phyloP scores from a whole-genome alignment of 2,888 invertebrate genomes.

The Piscicola geometra region DNA sequence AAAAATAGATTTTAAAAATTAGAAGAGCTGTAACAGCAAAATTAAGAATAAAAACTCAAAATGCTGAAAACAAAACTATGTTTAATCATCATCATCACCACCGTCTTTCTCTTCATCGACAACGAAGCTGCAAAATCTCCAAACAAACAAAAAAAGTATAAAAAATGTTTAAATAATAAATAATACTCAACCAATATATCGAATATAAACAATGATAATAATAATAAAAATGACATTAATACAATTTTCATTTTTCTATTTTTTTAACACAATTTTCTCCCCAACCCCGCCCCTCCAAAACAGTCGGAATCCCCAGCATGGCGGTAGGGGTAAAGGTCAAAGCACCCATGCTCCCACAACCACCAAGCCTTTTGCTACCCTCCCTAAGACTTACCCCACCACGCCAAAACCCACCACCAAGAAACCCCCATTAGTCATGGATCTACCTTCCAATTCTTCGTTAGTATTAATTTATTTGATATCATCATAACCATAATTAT shows the following conservation, averaged over 20 bases:
- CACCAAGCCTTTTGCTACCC: neutral
- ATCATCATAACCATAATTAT: neutral
- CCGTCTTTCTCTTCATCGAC: slow-evolving; percentile 12
- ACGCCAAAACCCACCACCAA: slow-evolving; percentile 7
- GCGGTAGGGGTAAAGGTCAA: neutral
- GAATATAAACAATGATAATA: no score
- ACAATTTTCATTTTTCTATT: no score
- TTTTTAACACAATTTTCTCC: no score
- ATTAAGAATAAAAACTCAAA: no score
- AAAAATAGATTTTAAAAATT: no score
- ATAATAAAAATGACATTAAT: no score
- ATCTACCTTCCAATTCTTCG: slow-evolving; percentile 21
- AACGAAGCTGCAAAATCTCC: neutral
- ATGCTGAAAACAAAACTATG: neutral
- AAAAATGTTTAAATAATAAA: no score
- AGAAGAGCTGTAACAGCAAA: no score
- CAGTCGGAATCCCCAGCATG: no score
- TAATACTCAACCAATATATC: no score
- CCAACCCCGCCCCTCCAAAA: no score
- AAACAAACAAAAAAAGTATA: neutral
- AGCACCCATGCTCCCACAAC: neutral
- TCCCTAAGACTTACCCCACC: neutral
- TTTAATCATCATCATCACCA: slow-evolving; percentile 19
- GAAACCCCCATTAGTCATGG: neutral
- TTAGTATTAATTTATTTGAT: neutral